phyloP scores from a whole-genome alignment of 2,888 invertebrate species.

The Monopis laevigella region DNA sequence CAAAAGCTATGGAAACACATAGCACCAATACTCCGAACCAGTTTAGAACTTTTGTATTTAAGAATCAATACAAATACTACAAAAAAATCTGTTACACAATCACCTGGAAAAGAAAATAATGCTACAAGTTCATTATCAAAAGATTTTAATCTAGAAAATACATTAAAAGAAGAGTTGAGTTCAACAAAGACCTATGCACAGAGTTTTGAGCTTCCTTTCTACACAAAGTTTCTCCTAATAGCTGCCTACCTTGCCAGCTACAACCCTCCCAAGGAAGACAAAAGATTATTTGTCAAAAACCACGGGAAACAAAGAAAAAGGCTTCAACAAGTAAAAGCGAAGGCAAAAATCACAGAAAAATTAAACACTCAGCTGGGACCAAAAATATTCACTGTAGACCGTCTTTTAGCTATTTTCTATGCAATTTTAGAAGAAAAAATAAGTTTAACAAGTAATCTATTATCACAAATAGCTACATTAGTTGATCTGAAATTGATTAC shows the following conservation, averaged over 20 bases:
- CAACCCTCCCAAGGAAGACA: conserved; percentile 90
- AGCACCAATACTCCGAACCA: conserved; percentile 76
- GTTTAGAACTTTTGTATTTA: conserved; percentile 81
- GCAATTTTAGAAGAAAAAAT: conserved; percentile 87
- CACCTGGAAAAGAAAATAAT: conserved; percentile 43
- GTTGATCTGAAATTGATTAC: conserved; percentile 84
- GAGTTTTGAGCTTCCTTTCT: conserved; percentile 84
- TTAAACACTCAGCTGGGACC: conserved; percentile 81
- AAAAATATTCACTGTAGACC: conserved; percentile 81
- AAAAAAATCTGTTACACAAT: conserved; percentile 28
- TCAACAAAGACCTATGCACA: conserved; percentile 68
- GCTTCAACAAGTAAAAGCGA: conserved; percentile 67
- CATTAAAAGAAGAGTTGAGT: conserved; percentile 48
- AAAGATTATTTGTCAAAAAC: conserved; percentile 83
- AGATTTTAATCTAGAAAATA: conserved; percentile 36
- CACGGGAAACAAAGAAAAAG: conserved; percentile 78
- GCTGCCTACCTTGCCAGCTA: conserved; percentile 94
- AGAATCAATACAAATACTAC: conserved; percentile 51
- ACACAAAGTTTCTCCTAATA: conserved; percentile 88
- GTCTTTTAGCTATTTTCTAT: conserved; percentile 89
- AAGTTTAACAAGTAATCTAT: conserved; percentile 85
- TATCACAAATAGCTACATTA: conserved; percentile 87
- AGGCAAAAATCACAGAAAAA: conserved; percentile 63
- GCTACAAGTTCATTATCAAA: conserved; percentile 22
- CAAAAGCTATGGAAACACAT: conserved; percentile 83